Conservation (phyloP, 2,797 vertebrate species). For the Gambelia wislizenii region DNA sequence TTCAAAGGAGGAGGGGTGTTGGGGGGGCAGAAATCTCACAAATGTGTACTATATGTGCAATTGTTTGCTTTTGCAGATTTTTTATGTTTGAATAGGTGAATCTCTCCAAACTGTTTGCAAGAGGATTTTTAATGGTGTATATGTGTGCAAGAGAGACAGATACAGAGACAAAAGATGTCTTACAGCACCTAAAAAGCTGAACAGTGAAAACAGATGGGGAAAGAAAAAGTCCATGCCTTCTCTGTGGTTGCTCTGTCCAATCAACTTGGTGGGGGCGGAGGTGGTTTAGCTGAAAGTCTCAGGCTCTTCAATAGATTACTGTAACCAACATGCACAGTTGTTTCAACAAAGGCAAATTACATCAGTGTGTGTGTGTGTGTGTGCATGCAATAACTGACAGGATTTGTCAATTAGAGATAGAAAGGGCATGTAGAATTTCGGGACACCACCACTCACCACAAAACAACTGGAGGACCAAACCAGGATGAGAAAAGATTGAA, state of each 20-base stretch:
- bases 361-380: neutral
- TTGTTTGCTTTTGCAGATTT: neutral
- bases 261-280: neutral
- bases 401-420: neutral
- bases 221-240: neutral
- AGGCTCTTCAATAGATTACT: neutral
- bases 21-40: neutral
- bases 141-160: neutral
- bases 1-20: neutral
- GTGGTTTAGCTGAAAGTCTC: neutral
- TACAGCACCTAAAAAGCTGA: neutral
- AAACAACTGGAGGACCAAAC: no score
- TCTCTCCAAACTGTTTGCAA: no score
- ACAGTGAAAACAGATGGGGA: neutral
- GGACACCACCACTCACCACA: no score
- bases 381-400: neutral
- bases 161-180: neutral
- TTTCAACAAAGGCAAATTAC: neutral
- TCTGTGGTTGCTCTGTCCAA: neutral
- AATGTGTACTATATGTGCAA: neutral
- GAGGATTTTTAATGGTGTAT: neutral
- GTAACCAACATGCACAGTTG: neutral
- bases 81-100: neutral
- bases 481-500: neutral
- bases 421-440: no score